phyloP scores from a whole-genome alignment of 1,140 invertebrate species.

The Dreissena polymorpha region DNA sequence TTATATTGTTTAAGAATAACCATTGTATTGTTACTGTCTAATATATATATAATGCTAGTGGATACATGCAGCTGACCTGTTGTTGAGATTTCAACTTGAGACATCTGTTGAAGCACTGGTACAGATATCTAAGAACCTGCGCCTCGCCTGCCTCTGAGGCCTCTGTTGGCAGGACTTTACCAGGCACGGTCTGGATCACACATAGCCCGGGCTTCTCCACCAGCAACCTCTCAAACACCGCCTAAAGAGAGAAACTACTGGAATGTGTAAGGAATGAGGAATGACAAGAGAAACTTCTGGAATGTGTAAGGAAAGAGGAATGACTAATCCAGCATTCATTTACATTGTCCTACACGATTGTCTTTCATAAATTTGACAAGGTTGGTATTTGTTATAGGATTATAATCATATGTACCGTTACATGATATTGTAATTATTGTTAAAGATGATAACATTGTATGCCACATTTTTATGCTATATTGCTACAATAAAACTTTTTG shows the following conservation, averaged over 20 bases:
- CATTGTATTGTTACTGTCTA: no score
- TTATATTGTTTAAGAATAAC: no score
- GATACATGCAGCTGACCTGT: no score
- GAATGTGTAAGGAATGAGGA: not conserved
- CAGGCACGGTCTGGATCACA: constrained; percentile 8
- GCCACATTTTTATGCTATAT: no score
- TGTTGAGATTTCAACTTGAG: no score
- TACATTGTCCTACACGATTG: not conserved
- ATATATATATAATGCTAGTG: no score
- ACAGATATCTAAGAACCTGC: constrained; percentile 41
- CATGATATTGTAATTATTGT: no score
- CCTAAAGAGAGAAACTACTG: constrained; percentile 11
- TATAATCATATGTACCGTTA: no score
- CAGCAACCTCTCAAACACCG: constrained; percentile 54
- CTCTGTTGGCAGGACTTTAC: not conserved
- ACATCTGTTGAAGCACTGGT: constrained; percentile 38
- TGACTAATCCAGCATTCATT: not conserved
- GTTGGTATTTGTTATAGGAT: no score
- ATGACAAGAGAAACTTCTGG: not conserved
- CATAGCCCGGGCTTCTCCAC: constrained; percentile 27
- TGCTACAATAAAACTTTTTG: no score
- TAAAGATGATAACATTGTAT: no score
- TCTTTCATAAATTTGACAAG: no score
- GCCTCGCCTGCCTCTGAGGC: constrained; percentile 17
- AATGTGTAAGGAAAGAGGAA: not conserved